Evolutionary conservation across 1,140 invertebrate genomes (phyloP).

Genomic region (Octopus sinensis): DNA sequence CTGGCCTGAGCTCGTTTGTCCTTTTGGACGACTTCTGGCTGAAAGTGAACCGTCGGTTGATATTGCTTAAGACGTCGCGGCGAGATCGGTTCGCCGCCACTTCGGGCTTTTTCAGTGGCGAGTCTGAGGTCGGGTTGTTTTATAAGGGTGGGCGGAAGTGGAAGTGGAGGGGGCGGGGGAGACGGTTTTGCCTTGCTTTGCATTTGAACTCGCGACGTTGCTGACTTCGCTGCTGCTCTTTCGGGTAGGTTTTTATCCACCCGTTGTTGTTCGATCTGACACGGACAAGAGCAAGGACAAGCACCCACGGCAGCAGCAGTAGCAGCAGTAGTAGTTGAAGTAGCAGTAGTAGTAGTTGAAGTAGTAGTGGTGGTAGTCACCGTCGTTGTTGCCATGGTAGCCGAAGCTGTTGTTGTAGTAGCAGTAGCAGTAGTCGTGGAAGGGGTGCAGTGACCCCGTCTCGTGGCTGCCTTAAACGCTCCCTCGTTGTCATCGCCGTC

Average conservation of each 20-base stretch:
- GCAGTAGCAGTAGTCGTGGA: neutral
- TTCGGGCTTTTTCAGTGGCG: neutral
- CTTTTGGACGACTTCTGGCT: neutral
- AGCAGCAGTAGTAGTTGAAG: neutral
- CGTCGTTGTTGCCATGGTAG: conserved; percentile 10
- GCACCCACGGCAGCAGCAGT: neutral
- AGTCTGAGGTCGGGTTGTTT: neutral
- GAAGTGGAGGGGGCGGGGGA: neutral
- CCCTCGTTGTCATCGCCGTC: neutral
- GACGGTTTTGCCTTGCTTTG: neutral
- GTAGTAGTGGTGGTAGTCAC: conserved; percentile 13
- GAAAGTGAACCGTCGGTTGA: neutral
- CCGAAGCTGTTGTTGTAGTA: conserved; percentile 10
- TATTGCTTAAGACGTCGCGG: neutral
- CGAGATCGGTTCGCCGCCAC: no score
- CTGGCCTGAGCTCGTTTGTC: neutral
- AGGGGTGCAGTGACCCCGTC: neutral
- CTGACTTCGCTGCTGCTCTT: neutral
- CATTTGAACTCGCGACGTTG: neutral
- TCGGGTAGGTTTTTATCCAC: no score
- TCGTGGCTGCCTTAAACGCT: neutral
- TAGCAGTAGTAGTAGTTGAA: neutral
- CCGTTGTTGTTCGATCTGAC: no score
- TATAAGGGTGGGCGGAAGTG: neutral
- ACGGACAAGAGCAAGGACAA: neutral